Evolutionary conservation across 1,140 invertebrate genomes (phyloP), one percentile per base, ranked within the genome.

Genomic region (Drosophila saltans): DNA sequence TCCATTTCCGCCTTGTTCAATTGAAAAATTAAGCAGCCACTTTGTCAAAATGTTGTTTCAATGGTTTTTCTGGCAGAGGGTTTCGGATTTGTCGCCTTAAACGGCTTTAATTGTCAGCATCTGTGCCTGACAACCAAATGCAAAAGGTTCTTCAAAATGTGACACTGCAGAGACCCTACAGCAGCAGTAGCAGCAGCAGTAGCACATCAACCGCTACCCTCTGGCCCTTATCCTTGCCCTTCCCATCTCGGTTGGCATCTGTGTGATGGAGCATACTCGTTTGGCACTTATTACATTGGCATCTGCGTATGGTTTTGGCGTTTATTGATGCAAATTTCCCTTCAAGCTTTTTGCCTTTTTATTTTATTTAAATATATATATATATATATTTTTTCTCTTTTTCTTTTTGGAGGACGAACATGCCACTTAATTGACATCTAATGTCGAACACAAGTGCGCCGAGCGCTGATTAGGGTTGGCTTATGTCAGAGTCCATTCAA

Each of bases 11-110:
- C 55, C 68, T 41, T 43, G 61, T 67, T 77, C 84, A 83, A 89
- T 88, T 88, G 84, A 89, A 88, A 86, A 88, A 89, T 88, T 88
- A 88, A 88, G 84, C 83, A 89, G 83, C 72, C 83, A 88, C 83
- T 88, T 88, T 83, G 73, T 89, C 83, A 86, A 86, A 86, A 86
- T 83, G 80, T 76, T 78, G 76, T 74, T 78, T 86, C 83, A 86
- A 83, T 88, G 79, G 66, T 67, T 72, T 11, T 45, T 21, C 24
- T 16, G 41, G 30, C 55, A 40, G 62, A 64, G 26, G 65, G 56
- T 65, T 45, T n/a, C 16, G 60, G 56, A 55, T 36, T 30, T 30
- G 45, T 62, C 59, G 57, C 58, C 52, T 63, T 9, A 62, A 59
- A 66, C 56, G 75, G 80, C 84, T 88, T 88, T 88, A 88, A 88